Base-by-base conservation (phyloP, 64 coral and sea anemone species). In the Platygyra sinensis region DNA sequence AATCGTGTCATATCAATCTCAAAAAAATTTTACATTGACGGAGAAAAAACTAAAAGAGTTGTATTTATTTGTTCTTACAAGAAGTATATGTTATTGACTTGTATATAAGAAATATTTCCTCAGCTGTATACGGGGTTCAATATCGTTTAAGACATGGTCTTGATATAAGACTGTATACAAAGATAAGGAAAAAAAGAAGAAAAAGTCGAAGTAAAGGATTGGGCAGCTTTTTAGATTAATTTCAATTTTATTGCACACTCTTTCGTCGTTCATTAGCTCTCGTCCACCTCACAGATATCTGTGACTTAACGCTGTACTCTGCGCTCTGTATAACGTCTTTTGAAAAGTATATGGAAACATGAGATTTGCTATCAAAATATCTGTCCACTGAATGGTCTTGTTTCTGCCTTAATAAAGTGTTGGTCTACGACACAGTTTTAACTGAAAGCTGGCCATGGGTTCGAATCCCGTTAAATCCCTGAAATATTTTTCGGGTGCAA, bases 21-120 rank as follows among this genome's bases (percentile, higher is more conserved):
- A 67, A 16, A 65, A 17, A 85, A 85, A 71, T 71, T 49, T 85
- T 85, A 71, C 62, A 85, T 65, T 80, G 30, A 65, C 19, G 80
- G 12, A 83, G 61, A 85, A 33, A 71, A 71, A 69, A 50, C 33
- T 83, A 82, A 42, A 67, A 24, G 30, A 38, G 81, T 85, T 85
- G 81, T 85, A 85, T 85, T 85, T 85, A 85, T 85, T 69, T 85
- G 81, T 69, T 85, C 81, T 71, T 69, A 85, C 55, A 81, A 62
- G 57, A 46, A 52, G 31, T 77, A 50, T 85, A 71, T 85, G 80
- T 83, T 83, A 65, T 67, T 28, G 62, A 83, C 12, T 22, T 85
- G 81, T 51, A 85, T 29, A 85, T 25, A 39, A 49, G 7, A 71
- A 85, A 71, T 85, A 85, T 85, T 67, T 50, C 81, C 81, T 72